A percentile compares a stretch with the other conserved stretches of the same genome.
Evolutionary conservation across 2,113 vertebrate genomes (phyloP).

Genomic region (Hipposideros armiger): DNA sequence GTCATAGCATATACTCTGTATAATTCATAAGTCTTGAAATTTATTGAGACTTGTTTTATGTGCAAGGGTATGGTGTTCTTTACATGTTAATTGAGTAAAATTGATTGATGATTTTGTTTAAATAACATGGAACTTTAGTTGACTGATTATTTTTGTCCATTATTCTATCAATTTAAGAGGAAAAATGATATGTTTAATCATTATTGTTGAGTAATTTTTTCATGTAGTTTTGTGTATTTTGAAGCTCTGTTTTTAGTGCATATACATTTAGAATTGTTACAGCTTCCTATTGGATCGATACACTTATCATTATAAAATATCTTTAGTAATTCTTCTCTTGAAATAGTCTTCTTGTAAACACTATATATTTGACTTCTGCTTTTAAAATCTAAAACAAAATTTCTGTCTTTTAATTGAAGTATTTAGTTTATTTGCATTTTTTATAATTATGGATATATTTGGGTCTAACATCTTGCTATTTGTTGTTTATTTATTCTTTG

Average conservation of each 20-base stretch:
- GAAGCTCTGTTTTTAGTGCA: neutral
- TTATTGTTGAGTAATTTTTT: neutral
- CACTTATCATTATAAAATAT: neutral
- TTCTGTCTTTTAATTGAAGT: neutral
- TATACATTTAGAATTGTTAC: neutral
- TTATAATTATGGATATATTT: neutral
- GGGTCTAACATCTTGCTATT: neutral
- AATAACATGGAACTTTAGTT: neutral
- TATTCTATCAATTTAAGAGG: neutral
- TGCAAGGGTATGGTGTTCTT: neutral
- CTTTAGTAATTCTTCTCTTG: neutral
- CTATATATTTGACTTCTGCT: neutral
- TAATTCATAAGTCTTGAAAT: neutral
- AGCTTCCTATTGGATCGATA: neutral
- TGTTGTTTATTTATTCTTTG: neutral
- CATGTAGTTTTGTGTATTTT: neutral
- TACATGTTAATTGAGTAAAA: neutral
- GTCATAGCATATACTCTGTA: neutral
- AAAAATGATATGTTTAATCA: neutral
- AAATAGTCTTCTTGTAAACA: neutral
- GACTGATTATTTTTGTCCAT: neutral
- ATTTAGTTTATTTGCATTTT: neutral
- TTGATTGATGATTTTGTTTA: neutral
- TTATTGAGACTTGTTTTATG: neutral
- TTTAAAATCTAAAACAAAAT: neutral